Evolutionary conservation across 2,888 invertebrate species (phyloP).

Genomic region (Platerodrilus igneus): DNA sequence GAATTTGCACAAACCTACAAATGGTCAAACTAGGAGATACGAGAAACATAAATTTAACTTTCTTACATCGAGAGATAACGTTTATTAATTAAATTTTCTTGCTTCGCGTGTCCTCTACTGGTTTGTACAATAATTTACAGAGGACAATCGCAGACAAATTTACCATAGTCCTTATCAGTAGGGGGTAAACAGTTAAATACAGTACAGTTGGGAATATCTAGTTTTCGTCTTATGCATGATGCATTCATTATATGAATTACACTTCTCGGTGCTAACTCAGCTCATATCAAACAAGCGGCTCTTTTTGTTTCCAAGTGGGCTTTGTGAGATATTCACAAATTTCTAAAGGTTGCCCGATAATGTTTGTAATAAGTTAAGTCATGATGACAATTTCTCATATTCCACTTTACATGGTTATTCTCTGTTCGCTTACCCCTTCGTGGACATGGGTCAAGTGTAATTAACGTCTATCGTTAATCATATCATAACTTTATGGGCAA

Average conservation of each 20-base stretch:
- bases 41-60: slow-evolving; percentile 21
- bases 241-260: slow-evolving; percentile 5
- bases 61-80: slow-evolving; percentile 29
- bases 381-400: slow-evolving; percentile 17
- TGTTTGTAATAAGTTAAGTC: slow-evolving; percentile 21
- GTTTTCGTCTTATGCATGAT: slow-evolving; percentile 3
- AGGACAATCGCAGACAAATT: slow-evolving; percentile 33
- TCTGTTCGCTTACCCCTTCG: slow-evolving; percentile 15
- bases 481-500: slow-evolving; percentile 23
- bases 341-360: slow-evolving; percentile 9
- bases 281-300: not conserved
- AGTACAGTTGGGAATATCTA: slow-evolving; percentile 18
- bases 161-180: slow-evolving; percentile 33
- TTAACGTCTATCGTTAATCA: slow-evolving; percentile 35
- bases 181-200: slow-evolving; percentile 30
- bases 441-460: slow-evolving; percentile 34
- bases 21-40: slow-evolving; percentile 20
- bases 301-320: too few relatives aligned
- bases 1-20: slow-evolving; percentile 6
- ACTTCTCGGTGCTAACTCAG: not conserved
- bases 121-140: slow-evolving; percentile 21
- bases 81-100: slow-evolving; percentile 35
- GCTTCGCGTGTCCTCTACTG: slow-evolving; percentile 22
- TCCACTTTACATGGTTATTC: slow-evolving; percentile 14
- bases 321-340: not conserved